Base-by-base conservation (phyloP, 2,888 invertebrate species). In the Drosophila anomelani region DNA sequence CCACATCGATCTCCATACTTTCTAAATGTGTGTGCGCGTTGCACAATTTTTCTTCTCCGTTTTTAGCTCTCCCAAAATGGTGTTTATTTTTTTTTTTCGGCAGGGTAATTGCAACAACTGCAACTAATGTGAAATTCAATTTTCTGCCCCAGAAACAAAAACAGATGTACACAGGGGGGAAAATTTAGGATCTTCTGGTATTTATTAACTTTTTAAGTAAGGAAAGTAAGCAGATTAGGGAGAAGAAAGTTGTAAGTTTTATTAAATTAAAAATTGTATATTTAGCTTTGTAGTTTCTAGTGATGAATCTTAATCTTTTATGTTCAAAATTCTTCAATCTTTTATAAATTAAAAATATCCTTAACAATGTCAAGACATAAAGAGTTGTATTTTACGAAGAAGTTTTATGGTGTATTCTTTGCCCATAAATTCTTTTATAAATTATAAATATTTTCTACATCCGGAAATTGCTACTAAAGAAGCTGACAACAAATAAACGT, bases 111-210 rank as follows among this genome's bases (percentile, higher is more conserved):
- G 75, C 74, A 75, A 75, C 60, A 75, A 75, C 60, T 74, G 74
- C 76, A 69, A 76, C 76, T 62, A 62, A 76, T 75, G 69, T 75
- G 60, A 75, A 75, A 76, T 75, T 75, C 75, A 76, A 69, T 73
- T 75, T 68, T 38, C 47, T 61, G 53, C 46, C 67, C 76, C 57
- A 58, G 55, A 69, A 69, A 75, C 41, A 43, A 60, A 32, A 32
- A 60, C 56, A 71, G 47, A 43, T 44, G n/a, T 64, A 49, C 57
- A 58, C 51, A 23, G 10, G 51, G 32, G 13, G 3, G 34, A 56
- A 51, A 32, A 13, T 32, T 1, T 34, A 20, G 0, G 7, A 51
- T 20, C 15, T 51, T 2, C 13, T 4, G 20, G 32, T 7, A 17
- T 0, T 17, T 12, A 17, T 8, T 4, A 8, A 7, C 0, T 5